phyloP scores from a whole-genome alignment of 2,888 invertebrate species.

The Drosophila yooni region DNA sequence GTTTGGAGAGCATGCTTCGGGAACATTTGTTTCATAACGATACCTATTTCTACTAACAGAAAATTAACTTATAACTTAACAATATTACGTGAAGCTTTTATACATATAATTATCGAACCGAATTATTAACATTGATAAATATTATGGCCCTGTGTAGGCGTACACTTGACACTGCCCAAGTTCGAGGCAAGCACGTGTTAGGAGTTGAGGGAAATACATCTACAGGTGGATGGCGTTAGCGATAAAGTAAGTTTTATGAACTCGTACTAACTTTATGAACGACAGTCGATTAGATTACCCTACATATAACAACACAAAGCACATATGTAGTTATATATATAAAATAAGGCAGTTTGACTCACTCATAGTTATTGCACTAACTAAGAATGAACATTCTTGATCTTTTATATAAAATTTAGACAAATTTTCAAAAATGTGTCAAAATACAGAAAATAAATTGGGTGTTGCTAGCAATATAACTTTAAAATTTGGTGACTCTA shows the following conservation, averaged over 20 bases:
- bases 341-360: neutral
- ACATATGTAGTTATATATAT: neutral
- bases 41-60: neutral
- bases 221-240: neutral
- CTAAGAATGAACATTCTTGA: neutral
- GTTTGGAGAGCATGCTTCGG: neutral
- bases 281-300: conserved; percentile 26
- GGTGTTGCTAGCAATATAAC: neutral
- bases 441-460: neutral
- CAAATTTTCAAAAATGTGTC: neutral
- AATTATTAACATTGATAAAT: neutral
- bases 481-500: neutral
- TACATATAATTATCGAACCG: neutral
- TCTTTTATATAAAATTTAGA: neutral
- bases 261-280: neutral
- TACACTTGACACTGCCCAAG: neutral
- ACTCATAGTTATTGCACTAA: too few relatives aligned
- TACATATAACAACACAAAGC: neutral
- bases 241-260: conserved; percentile 1
- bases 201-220: neutral
- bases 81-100: neutral
- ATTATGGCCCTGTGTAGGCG: neutral
- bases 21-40: neutral
- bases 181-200: neutral
- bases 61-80: neutral